Evolutionary conservation across 2,113 vertebrate species (phyloP).

Genomic region (Hyaena hyaena): DNA sequence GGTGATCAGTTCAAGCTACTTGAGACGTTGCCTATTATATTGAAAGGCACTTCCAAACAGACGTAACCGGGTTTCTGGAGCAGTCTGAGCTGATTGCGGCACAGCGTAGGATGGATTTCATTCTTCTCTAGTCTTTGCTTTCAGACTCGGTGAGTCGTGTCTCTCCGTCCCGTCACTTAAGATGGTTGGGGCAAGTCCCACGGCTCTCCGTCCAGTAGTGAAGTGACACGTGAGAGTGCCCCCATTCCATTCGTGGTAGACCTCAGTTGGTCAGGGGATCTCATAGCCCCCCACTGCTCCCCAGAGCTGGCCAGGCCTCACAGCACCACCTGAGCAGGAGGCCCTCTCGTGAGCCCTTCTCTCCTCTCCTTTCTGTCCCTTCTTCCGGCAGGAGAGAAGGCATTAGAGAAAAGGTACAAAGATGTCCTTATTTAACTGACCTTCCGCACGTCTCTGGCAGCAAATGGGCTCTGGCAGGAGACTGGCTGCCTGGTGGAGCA

Average conservation of each 20-base stretch:
- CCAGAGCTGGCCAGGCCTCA: neutral
- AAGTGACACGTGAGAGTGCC: neutral
- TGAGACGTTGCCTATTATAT: neutral
- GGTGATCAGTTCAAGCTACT: neutral
- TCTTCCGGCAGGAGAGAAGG: neutral
- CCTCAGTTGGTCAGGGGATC: accelerated
- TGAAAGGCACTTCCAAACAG: neutral
- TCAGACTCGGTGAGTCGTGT: neutral
- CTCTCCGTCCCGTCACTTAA: neutral
- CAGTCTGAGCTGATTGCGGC: neutral
- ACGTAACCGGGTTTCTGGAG: neutral
- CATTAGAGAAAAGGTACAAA: neutral
- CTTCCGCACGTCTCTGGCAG: no score
- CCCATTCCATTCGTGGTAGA: neutral
- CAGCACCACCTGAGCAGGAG: accelerated
- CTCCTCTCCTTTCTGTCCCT: neutral
- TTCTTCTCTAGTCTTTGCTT: neutral
- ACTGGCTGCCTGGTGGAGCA: neutral
- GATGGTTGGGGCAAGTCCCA: neutral
- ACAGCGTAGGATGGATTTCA: neutral
- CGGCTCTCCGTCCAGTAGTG: neutral
- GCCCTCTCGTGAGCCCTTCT: accelerated
- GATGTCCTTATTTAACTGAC: no score
- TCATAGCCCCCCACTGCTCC: neutral
- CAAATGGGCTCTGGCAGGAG: neutral